Base-by-base conservation (phyloP, 2,113 vertebrate genomes). In the Clarias magur region DNA sequence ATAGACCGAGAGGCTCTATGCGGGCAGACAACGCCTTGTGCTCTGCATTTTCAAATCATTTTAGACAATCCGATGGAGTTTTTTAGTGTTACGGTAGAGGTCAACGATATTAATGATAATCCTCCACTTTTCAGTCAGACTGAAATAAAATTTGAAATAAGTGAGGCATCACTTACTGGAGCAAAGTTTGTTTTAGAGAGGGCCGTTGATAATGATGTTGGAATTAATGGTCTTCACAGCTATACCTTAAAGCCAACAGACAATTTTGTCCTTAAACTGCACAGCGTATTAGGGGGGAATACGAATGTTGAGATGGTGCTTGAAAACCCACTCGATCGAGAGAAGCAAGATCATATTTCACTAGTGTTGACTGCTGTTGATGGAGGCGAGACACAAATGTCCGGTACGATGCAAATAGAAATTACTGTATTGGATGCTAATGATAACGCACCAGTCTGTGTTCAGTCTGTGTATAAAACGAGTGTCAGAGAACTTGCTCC, bases 1-100 rank as follows among this genome's bases (percentile, higher is more conserved):
- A 94, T 97, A 56, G 96, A 97, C 89, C 88, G 96, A 83, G 96
- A 97, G 80, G 57, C 70, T 1, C 89, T 96, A 2, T 97, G 96
- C 25, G 91, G 85, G 48, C 86, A 93, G 83, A 88, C 0, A 0
- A 90, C 87, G 3, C 92, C 91, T 0, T 96, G 96, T 27, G 85
- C 94, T 53, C 23, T 96, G 0, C 4, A 93, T 89, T 93, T 94
- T 63, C 94, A 96, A 79, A 57, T 96, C 16, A 92, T 96, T 70
- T 27, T 96, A 82, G 93, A 96, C 87, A 95, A 95, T 56, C 96
- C 96, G 0, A 94, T 96, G 88, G 93, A 95, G 82, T 91, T 96
- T 83, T 95, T 94, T 54, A 90, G 34, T 1, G 90, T 94, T 27
- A 94, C 93, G 0, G 88, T 96, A 0, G 86, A 95, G 68, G 91